A percentile compares a stretch with the other conserved stretches of the same genome.
These are phyloP conservation scores for Miichthys miiuy DNA, from an alignment of 2,797 vertebrate genomes.

Conservation along the genomic window DNA sequence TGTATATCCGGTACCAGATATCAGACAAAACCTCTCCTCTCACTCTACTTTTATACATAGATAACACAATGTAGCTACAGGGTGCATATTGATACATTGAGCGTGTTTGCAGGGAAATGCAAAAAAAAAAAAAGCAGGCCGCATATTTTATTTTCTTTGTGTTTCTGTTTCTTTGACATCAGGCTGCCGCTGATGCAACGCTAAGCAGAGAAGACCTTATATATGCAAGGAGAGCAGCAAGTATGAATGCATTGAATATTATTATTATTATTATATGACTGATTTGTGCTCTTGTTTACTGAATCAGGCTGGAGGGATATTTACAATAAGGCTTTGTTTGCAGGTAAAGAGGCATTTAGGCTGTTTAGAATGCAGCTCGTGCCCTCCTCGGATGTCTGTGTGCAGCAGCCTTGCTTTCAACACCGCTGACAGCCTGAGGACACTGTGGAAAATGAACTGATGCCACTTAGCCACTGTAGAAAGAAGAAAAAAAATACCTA, in stretches of 20 bases:
- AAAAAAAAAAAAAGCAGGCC: neutral
- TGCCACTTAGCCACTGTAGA: constrained; percentile 49
- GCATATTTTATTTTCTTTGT: constrained; percentile 7
- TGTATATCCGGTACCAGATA: neutral
- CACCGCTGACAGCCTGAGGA: constrained; percentile 76
- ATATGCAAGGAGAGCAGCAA: neutral
- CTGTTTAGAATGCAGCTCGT: constrained; percentile 75
- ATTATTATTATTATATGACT: constrained; percentile 4
- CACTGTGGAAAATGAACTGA: constrained; percentile 71
- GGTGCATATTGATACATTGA: constrained; percentile 6
- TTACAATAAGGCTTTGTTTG: constrained; percentile 34
- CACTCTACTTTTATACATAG: neutral
- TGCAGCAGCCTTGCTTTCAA: constrained; percentile 67
- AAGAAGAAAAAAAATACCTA: constrained; percentile 8
- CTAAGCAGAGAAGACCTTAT: neutral
- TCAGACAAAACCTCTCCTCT: neutral
- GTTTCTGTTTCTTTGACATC: neutral
- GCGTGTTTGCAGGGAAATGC: neutral
- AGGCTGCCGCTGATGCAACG: constrained; percentile 19
- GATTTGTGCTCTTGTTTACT: constrained; percentile 17
- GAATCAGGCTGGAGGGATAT: constrained; percentile 1
- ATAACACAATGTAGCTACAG: constrained; percentile 6
- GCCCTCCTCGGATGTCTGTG: constrained; percentile 50
- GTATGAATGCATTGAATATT: neutral
- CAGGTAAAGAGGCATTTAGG: constrained; percentile 63